Evolutionary conservation across 2,113 vertebrate species (phyloP).

Genomic region (Peromyscus californicus): DNA sequence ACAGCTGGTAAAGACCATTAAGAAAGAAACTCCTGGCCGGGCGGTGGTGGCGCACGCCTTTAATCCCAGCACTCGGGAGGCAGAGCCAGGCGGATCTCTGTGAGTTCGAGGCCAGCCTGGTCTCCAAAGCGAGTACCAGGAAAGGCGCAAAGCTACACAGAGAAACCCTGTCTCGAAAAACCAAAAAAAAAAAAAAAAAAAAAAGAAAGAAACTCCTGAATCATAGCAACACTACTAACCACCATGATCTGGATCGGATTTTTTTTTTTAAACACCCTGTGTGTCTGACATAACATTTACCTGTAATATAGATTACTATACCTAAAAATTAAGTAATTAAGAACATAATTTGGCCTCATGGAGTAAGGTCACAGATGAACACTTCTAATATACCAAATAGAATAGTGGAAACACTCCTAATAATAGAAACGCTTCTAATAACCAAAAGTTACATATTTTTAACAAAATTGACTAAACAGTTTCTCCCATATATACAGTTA

Average conservation of each 20-base stretch:
- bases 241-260: background rate
- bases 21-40: background rate
- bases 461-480: background rate
- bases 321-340: background rate
- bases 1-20: background rate
- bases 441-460: background rate
- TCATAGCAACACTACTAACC: background rate
- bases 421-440: background rate
- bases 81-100: no score
- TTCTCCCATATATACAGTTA: background rate
- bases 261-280: background rate
- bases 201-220: background rate
- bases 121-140: no score
- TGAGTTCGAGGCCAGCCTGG: no score
- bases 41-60: no score
- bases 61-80: no score
- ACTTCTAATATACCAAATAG: no score
- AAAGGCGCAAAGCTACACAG: no score
- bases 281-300: background rate
- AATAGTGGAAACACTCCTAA: no score
- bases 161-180: no score
- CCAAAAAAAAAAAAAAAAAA: no score
- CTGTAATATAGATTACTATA: background rate
- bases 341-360: background rate
- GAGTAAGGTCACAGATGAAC: background rate